Evolutionary conservation across 2,888 invertebrate genomes (phyloP).

Genomic region (Dynastes maya): DNA sequence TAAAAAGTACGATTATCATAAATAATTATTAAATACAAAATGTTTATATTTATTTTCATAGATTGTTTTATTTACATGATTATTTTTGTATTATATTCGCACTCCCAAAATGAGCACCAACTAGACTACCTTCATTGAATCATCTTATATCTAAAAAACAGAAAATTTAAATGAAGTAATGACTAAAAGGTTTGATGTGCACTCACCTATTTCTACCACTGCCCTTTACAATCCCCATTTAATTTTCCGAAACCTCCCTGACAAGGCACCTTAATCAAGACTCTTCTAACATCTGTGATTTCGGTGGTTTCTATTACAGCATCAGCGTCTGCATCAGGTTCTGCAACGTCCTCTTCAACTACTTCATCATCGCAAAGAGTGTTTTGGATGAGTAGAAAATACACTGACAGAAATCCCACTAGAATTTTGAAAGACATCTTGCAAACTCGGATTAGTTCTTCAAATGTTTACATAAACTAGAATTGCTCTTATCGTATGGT

Average conservation of each 20-base stretch:
- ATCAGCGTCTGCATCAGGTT: background rate
- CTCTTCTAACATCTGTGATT: background rate
- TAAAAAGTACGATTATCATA: too few relatives aligned
- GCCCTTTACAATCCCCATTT: constrained; percentile 15
- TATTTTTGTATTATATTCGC: too few relatives aligned
- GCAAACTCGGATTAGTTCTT: background rate
- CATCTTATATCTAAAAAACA: background rate
- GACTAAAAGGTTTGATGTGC: background rate
- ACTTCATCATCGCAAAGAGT: constrained; percentile 21
- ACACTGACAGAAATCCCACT: constrained; percentile 22
- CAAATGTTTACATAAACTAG: background rate
- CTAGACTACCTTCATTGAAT: too few relatives aligned
- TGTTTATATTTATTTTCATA: too few relatives aligned
- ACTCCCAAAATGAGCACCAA: too few relatives aligned
- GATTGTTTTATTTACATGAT: too few relatives aligned
- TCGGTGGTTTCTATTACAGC: background rate
- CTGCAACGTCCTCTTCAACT: background rate
- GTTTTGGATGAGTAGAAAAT: background rate
- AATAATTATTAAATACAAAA: too few relatives aligned
- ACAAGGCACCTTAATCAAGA: constrained; percentile 38
- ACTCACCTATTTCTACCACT: constrained; percentile 48
- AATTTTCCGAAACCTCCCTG: constrained; percentile 19
- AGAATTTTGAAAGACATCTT: constrained; percentile 26
- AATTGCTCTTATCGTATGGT: constrained; percentile 13
- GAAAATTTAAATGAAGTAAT: background rate